Evolutionary conservation across 1,140 invertebrate genomes (phyloP).

Genomic region (Zelostemma sp.): DNA sequence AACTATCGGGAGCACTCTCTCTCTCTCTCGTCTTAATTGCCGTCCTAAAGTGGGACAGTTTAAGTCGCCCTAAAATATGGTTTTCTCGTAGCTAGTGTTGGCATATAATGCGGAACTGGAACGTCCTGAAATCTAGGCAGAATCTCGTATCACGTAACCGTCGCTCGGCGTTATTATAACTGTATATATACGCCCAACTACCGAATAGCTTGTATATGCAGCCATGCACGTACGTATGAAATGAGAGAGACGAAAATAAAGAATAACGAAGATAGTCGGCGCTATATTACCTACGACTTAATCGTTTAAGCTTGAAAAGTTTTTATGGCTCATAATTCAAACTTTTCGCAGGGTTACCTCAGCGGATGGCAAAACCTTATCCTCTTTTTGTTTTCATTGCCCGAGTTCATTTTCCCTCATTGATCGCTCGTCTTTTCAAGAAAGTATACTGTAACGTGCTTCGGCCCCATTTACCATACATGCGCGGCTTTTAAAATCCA

Average conservation of each 20-base stretch:
- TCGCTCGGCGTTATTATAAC: not conserved
- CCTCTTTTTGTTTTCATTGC: constrained; percentile 6
- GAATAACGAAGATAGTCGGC: constrained; percentile 24
- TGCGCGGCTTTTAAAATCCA: too few species aligned
- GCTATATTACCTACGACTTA: constrained; percentile 58
- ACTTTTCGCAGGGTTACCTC: constrained; percentile 53
- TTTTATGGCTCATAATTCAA: constrained; percentile 60
- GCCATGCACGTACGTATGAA: constrained; percentile 9
- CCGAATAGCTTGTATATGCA: constrained; percentile 11
- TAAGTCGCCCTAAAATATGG: constrained; percentile 51
- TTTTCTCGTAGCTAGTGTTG: constrained; percentile 35
- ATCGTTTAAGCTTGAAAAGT: constrained; percentile 56
- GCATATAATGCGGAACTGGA: constrained; percentile 26
- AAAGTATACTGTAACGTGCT: too few species aligned
- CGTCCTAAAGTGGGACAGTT: constrained; percentile 45
- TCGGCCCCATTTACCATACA: too few species aligned
- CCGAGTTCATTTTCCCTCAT: not conserved
- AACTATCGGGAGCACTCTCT: constrained; percentile 37
- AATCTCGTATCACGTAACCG: constrained; percentile 25
- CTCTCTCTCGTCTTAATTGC: constrained; percentile 43
- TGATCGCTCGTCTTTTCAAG: not conserved
- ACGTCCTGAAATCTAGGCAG: constrained; percentile 26
- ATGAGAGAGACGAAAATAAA: constrained; percentile 19
- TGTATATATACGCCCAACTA: constrained; percentile 12
- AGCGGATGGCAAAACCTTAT: constrained; percentile 24